A percentile compares a stretch with the other conserved stretches of the same genome.
These are phyloP conservation scores for Charanyca ferruginea DNA, from an alignment of 2,888 invertebrate genomes.

Conservation along the genomic window DNA sequence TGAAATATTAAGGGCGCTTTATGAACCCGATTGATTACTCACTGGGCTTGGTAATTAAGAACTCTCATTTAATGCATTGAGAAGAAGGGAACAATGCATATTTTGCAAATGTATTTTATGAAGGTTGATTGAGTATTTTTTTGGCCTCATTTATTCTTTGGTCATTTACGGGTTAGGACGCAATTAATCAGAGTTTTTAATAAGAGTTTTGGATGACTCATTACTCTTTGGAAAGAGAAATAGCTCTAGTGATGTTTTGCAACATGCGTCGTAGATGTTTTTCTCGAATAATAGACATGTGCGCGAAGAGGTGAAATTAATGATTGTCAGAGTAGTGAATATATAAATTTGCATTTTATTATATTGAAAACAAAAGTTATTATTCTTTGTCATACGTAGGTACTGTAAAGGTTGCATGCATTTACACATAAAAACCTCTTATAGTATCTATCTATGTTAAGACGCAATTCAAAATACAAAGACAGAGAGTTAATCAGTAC, in stretches of 20 bases:
- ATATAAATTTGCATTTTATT: too few species aligned
- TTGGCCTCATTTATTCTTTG: constrained; percentile 48
- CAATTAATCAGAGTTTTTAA: constrained; percentile 49
- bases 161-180: constrained; percentile 44
- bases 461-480: too few species aligned
- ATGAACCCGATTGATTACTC: constrained; percentile 72
- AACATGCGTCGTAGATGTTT: background rate
- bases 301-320: too few species aligned
- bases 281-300: too few species aligned
- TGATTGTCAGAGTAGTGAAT: too few species aligned
- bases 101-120: constrained; percentile 64
- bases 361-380: too few species aligned
- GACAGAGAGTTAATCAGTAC: too few species aligned
- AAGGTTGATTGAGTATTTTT: constrained; percentile 61
- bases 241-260: background rate
- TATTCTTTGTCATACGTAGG: too few species aligned
- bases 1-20: constrained; percentile 71
- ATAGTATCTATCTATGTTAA: too few species aligned
- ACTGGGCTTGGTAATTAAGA: constrained; percentile 71
- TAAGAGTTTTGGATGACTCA: constrained; percentile 34
- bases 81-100: constrained; percentile 63
- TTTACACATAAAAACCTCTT: too few species aligned
- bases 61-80: constrained; percentile 66
- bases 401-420: too few species aligned
- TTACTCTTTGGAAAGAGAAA: constrained; percentile 9